Evolutionary conservation across 37 sponge, comb jelly and placozoan genomes (phyloP).

Genomic region (Petrosia ficiformis): DNA sequence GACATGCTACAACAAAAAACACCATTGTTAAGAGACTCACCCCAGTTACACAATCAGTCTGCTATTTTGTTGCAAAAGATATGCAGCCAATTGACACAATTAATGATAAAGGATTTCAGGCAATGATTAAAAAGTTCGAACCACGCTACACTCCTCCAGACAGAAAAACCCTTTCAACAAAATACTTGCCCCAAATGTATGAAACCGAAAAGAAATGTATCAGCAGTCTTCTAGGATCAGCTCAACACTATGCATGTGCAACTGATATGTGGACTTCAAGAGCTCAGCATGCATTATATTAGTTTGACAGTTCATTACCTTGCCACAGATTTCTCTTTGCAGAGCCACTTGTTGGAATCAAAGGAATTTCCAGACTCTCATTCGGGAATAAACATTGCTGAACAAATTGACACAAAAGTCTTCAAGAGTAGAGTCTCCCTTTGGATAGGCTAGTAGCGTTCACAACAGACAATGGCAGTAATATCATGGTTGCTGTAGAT

Average conservation of each 20-base stretch:
- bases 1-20: not conserved
- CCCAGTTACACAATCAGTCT: conserved; percentile 10
- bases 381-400: conserved; percentile 27
- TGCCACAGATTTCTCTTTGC: not conserved
- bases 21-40: conserved; percentile 8
- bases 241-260: conserved; percentile 20
- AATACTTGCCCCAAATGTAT: conserved; percentile 24
- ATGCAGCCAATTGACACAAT: conserved; percentile 32
- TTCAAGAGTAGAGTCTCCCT: conserved; percentile 17
- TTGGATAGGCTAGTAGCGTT: not conserved
- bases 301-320: conserved; percentile 32
- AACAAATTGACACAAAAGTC: conserved; percentile 4
- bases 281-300: conserved; percentile 39
- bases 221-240: not conserved
- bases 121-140: conserved; percentile 15
- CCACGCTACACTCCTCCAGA: conserved; percentile 28
- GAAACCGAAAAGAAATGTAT: conserved; percentile 1
- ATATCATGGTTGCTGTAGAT: conserved; percentile 4
- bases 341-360: conserved; percentile 15
- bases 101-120: conserved; percentile 32
- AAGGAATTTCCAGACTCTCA: conserved; percentile 39
- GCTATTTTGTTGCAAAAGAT: too few species aligned
- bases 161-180: conserved; percentile 19
- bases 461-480: conserved; percentile 27
- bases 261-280: conserved; percentile 50